These are phyloP conservation scores for Pterocles orientalis DNA, from an alignment of 2,113 vertebrate species.

Conservation along the genomic window DNA sequence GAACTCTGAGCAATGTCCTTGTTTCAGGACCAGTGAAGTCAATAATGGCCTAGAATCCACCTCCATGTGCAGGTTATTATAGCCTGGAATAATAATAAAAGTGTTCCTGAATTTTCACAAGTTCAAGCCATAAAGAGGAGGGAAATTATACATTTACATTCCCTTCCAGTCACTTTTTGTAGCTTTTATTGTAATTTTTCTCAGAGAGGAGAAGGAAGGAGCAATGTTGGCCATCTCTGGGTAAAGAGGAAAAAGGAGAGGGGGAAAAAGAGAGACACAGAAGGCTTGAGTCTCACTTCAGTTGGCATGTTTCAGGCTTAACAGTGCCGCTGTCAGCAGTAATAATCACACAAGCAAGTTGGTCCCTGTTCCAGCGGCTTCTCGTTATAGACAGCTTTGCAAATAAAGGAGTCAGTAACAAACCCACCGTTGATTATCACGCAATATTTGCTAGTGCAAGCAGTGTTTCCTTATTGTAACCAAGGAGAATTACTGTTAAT, in stretches of 20 bases:
- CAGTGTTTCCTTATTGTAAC: neutral
- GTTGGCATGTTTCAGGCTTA: neutral
- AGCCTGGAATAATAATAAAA: neutral
- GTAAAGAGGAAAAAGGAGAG: neutral
- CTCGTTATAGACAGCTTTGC: neutral
- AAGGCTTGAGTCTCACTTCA: neutral
- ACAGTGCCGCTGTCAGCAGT: neutral
- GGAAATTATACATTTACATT: neutral
- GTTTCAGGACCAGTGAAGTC: neutral
- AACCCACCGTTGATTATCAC: neutral
- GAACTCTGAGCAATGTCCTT: neutral
- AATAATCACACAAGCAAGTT: neutral
- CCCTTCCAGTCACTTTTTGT: neutral
- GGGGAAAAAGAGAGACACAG: neutral
- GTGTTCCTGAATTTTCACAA: neutral
- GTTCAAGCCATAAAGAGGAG: neutral
- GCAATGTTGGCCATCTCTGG: neutral
- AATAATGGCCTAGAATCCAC: neutral
- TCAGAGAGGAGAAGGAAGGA: neutral
- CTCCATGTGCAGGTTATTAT: neutral
- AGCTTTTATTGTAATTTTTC: neutral
- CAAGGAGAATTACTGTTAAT: neutral
- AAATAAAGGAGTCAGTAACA: neutral
- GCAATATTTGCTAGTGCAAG: neutral
- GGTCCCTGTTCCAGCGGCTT: neutral